These are phyloP conservation scores for Dascillus cervinus DNA, from an alignment of 2,888 invertebrate species.

Conservation along the genomic window DNA sequence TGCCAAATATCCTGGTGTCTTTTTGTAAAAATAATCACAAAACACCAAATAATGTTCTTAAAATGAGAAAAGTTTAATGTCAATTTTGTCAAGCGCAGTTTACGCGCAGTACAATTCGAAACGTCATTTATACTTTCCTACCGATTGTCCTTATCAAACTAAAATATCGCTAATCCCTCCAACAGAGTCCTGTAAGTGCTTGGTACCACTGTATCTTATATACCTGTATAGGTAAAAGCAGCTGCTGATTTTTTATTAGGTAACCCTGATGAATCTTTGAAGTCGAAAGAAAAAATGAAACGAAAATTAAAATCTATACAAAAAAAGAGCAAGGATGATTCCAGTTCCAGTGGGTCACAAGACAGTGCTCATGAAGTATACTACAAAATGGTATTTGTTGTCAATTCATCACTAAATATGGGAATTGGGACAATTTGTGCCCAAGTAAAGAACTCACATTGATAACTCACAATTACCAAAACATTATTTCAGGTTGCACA, in stretches of 20 bases:
- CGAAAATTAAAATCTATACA: constrained; percentile 9
- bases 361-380: constrained; percentile 11
- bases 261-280: constrained; percentile 34
- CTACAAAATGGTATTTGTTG: constrained; percentile 58
- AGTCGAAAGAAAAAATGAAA: constrained; percentile 12
- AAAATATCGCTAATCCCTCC: too few species aligned
- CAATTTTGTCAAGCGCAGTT: too few species aligned
- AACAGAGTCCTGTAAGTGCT: too few species aligned
- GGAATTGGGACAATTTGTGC: constrained; percentile 54
- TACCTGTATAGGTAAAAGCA: too few species aligned
- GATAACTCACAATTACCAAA: neutral
- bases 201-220: too few species aligned
- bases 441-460: constrained; percentile 39
- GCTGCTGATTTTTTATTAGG: constrained; percentile 50
- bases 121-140: too few species aligned
- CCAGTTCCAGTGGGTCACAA: constrained; percentile 21
- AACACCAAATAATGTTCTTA: too few species aligned
- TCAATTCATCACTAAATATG: constrained; percentile 54
- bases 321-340: constrained; percentile 22
- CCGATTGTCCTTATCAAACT: too few species aligned
- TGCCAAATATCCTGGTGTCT: too few species aligned
- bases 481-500: constrained; percentile 45
- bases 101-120: too few species aligned
- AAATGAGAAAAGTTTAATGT: too few species aligned
- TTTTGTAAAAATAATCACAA: too few species aligned